Evolutionary conservation across 2,797 vertebrate genomes (phyloP).

Genomic region (Phoebastria nigripes): DNA sequence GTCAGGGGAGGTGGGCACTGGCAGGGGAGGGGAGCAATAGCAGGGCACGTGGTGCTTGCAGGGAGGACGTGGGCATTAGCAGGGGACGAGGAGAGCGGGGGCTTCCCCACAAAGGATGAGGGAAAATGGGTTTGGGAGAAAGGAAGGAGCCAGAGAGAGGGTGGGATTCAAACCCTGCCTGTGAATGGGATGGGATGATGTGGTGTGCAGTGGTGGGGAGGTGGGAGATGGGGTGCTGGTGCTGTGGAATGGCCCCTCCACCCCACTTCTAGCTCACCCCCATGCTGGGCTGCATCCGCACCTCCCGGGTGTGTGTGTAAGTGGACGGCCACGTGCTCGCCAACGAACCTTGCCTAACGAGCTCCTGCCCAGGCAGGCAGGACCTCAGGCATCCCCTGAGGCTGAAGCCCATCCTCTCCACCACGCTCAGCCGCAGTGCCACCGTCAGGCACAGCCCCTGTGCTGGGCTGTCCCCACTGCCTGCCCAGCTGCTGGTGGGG

Average conservation of each 20-base stretch:
- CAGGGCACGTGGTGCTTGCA: neutral
- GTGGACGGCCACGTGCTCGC: neutral
- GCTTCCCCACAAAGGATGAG: rapidly evolving
- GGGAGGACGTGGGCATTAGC: rapidly evolving
- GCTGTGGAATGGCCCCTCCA: neutral
- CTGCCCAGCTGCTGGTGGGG: neutral
- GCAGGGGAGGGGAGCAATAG: too few relatives aligned
- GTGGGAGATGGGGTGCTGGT: neutral
- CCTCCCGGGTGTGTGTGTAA: neutral
- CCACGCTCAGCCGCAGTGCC: rapidly evolving
- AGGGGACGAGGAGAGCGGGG: neutral
- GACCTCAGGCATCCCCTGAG: neutral
- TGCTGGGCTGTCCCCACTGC: neutral
- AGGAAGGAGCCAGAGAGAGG: neutral
- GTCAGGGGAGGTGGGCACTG: neutral
- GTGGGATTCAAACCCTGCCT: neutral
- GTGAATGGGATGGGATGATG: neutral
- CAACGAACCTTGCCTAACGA: neutral
- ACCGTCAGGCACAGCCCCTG: neutral
- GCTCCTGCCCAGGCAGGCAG: neutral
- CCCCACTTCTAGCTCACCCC: neutral
- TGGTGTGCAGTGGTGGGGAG: neutral
- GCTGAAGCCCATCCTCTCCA: neutral
- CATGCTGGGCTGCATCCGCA: neutral
- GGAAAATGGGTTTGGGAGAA: neutral